These are phyloP conservation scores for Conus betulinus DNA, from an alignment of 1,140 invertebrate species.

Conservation along the genomic window DNA sequence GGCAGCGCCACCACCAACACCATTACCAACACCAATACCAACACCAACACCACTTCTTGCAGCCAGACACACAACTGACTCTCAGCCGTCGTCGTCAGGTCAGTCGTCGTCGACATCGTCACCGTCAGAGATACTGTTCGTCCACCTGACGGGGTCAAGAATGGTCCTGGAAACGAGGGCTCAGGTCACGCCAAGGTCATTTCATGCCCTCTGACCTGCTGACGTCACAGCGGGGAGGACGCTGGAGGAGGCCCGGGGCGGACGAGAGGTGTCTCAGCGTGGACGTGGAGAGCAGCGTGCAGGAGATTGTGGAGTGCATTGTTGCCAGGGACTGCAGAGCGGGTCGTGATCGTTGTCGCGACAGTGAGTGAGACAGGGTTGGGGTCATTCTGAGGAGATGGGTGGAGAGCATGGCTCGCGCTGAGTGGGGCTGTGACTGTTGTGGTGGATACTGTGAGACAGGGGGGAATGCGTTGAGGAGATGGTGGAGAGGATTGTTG, in stretches of 20 bases:
- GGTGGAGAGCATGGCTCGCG: not conserved
- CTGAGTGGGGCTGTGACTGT: no score
- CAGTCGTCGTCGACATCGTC: not conserved
- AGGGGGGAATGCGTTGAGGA: no score
- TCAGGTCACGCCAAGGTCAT: conserved; percentile 52
- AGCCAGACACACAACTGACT: not conserved
- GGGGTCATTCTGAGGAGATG: no score
- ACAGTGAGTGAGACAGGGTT: no score
- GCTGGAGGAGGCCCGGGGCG: conserved; percentile 51
- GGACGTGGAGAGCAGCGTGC: conserved; percentile 39
- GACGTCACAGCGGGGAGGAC: conserved; percentile 56
- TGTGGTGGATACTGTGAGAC: no score
- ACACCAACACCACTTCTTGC: not conserved
- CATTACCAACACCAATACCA: not conserved
- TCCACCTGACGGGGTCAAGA: conserved; percentile 52
- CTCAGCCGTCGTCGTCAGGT: not conserved
- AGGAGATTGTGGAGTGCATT: conserved; percentile 37
- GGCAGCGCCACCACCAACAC: no score
- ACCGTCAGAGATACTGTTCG: conserved; percentile 43
- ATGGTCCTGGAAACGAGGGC: conserved; percentile 39
- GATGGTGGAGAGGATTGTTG: no score
- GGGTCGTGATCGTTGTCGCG: not conserved
- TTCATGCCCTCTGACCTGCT: conserved; percentile 61
- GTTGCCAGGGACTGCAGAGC: not conserved
- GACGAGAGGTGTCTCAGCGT: conserved; percentile 47